Percentiles rank a stretch among this genome's conserved stretches.
These are phyloP conservation scores for Acrocephalus arundinaceus DNA, from an alignment of 2,113 vertebrate species.

Conservation along the genomic window DNA sequence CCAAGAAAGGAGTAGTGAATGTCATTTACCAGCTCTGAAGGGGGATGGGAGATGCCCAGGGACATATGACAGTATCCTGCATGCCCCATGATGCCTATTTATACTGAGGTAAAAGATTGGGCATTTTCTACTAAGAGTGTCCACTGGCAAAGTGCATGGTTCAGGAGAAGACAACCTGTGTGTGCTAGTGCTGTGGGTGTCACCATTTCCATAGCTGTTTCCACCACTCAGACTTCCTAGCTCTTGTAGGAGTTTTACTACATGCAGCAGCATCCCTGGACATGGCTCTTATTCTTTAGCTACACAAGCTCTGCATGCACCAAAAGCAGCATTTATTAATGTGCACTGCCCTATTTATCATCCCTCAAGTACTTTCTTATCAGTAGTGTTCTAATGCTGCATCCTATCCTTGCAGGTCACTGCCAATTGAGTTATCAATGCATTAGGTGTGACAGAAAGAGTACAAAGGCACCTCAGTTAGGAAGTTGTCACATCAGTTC, in stretches of 20 bases:
- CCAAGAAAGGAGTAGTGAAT: conserved; percentile 63
- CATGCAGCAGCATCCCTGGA: neutral
- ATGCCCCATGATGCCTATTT: neutral
- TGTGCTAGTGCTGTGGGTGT: neutral
- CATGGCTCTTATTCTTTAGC: neutral
- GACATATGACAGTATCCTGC: neutral
- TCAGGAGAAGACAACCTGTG: neutral
- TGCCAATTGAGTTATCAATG: neutral
- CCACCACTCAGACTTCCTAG: neutral
- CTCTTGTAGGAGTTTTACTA: neutral
- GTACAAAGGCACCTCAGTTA: neutral
- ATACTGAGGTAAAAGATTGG: neutral
- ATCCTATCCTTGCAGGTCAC: neutral
- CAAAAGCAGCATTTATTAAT: neutral
- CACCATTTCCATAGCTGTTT: neutral
- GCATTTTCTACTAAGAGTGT: neutral
- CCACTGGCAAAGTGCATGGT: neutral
- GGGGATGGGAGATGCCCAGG: conserved; percentile 9
- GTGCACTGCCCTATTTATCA: neutral
- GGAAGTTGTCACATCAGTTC: neutral
- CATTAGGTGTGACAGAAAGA: neutral
- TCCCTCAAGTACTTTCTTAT: neutral
- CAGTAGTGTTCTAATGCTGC: neutral
- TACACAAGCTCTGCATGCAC: neutral
- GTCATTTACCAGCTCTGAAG: conserved; percentile 53